phyloP scores from a whole-genome alignment of 2,888 invertebrate genomes.

The Euphydryas editha region DNA sequence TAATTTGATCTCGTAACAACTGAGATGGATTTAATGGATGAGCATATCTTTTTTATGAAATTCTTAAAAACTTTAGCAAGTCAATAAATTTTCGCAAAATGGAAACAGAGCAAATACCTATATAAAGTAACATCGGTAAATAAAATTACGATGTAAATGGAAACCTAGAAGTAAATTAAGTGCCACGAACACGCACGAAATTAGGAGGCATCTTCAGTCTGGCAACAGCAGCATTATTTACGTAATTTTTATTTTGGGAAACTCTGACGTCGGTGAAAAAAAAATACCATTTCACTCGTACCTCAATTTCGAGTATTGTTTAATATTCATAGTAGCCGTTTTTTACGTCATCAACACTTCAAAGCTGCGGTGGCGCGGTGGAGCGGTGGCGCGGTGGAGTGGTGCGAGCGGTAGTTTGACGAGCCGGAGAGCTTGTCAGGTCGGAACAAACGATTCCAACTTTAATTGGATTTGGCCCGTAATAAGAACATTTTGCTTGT shows the following conservation, averaged over 20 bases:
- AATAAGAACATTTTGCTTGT: slow-evolving; percentile 30
- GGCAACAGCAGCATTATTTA: background rate
- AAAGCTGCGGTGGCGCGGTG: slow-evolving; percentile 8
- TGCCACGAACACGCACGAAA: background rate
- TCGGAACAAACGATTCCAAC: slow-evolving; percentile 30
- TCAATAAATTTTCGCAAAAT: too few relatives aligned
- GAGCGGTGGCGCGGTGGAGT: too few relatives aligned
- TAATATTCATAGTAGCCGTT: slow-evolving; percentile 27
- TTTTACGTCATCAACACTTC: slow-evolving; percentile 26
- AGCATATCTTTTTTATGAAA: background rate
- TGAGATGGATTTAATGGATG: background rate
- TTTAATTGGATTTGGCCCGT: slow-evolving; percentile 37
- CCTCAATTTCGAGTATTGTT: slow-evolving; percentile 20
- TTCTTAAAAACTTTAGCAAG: too few relatives aligned
- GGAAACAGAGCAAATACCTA: background rate
- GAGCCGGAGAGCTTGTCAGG: slow-evolving; percentile 19
- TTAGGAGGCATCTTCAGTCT: background rate
- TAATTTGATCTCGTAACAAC: background rate
- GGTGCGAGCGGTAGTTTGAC: slow-evolving; percentile 22
- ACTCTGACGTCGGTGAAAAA: background rate
- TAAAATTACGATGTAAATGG: background rate
- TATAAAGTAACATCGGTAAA: background rate
- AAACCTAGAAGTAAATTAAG: background rate
- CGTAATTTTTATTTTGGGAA: background rate
- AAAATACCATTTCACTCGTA: slow-evolving; percentile 2